A percentile compares a stretch with the other conserved stretches of the same genome.
These are phyloP conservation scores for Dolichotis patagonum DNA, from an alignment of 2,113 vertebrate genomes.

Conservation along the genomic window DNA sequence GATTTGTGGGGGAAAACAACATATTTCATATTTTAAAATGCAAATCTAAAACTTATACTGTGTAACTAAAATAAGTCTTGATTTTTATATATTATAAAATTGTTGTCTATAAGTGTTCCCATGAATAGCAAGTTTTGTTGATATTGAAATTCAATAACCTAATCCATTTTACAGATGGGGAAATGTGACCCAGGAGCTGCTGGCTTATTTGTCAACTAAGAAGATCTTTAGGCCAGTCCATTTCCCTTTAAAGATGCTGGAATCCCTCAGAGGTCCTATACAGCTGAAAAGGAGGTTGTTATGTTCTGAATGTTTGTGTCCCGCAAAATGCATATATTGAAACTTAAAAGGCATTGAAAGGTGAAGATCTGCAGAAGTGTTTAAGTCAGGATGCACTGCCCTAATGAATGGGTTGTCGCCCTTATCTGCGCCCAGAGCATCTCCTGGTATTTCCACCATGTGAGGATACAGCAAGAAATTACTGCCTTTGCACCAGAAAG, in stretches of 20 bases:
- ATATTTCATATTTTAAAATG: background rate
- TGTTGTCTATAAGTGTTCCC: background rate
- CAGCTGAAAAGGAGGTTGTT: background rate
- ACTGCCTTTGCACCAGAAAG: background rate
- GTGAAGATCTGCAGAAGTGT: too few relatives aligned
- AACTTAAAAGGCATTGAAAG: background rate
- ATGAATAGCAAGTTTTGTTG: background rate
- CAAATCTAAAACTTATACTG: constrained; percentile 17
- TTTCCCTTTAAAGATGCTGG: background rate
- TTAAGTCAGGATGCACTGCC: too few relatives aligned
- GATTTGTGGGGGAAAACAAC: background rate
- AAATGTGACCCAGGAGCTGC: background rate
- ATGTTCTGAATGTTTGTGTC: background rate
- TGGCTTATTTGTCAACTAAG: background rate
- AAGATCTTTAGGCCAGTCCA: background rate
- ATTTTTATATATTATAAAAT: background rate
- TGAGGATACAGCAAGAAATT: background rate
- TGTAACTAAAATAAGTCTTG: background rate
- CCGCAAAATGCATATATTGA: background rate
- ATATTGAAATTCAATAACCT: background rate
- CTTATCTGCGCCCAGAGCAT: too few relatives aligned
- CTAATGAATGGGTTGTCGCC: background rate
- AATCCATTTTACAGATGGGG: background rate
- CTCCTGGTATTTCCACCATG: too few relatives aligned
- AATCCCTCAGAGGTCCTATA: background rate